Percentiles rank a stretch among this genome's conserved stretches.
Evolutionary conservation across 2,797 vertebrate genomes (phyloP).

Genomic region (Melanotaenia parkinsoni): DNA sequence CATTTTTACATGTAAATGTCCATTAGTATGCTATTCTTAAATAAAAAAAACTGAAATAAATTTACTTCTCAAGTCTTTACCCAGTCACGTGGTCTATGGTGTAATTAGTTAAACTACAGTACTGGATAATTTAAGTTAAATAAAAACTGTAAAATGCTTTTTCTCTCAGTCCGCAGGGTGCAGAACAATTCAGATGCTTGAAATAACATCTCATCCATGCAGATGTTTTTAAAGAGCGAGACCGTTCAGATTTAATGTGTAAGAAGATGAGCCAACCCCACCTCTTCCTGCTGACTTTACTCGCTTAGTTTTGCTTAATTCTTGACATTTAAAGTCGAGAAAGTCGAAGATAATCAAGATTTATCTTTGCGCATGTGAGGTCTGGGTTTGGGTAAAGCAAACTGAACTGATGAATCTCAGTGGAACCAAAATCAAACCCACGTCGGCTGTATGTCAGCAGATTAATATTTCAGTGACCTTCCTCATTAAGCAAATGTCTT

Average conservation of each 20-base stretch:
- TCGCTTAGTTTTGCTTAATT: background rate
- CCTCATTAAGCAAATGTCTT: background rate
- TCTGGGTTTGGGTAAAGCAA: background rate
- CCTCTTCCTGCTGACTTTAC: background rate
- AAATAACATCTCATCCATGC: background rate
- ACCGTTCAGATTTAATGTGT: too few relatives aligned
- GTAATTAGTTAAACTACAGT: too few relatives aligned
- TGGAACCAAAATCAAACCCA: too few relatives aligned
- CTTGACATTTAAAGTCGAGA: background rate
- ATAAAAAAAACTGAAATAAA: too few relatives aligned
- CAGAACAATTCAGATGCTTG: background rate
- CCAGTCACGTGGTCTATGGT: background rate
- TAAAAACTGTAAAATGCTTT: background rate
- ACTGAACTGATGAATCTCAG: background rate
- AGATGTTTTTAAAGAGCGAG: background rate
- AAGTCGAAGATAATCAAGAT: too few relatives aligned
- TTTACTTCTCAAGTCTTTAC: background rate
- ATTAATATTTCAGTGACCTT: background rate
- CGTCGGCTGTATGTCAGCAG: too few relatives aligned
- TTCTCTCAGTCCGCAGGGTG: background rate
- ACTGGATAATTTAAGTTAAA: too few relatives aligned
- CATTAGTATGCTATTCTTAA: too few relatives aligned
- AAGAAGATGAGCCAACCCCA: background rate
- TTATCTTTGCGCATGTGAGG: background rate
- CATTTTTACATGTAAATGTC: too few relatives aligned